A percentile compares a stretch with the other conserved stretches of the same genome.
Evolutionary conservation across 2,888 invertebrate species (phyloP).

Genomic region (Eristalinus sepulchralis): DNA sequence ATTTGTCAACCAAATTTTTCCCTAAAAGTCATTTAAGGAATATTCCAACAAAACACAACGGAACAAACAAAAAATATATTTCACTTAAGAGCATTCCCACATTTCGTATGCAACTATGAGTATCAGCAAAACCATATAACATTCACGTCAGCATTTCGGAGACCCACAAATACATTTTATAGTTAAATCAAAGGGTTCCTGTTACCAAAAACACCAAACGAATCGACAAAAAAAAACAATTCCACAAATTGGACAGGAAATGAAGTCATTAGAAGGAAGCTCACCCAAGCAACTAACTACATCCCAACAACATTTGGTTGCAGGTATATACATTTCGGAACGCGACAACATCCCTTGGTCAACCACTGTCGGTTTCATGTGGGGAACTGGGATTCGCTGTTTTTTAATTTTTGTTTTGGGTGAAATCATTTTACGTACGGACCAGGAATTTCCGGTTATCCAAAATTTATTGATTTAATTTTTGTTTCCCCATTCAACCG

Average conservation of each 20-base stretch:
- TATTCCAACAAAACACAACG: too few relatives aligned
- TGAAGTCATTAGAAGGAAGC: conserved; percentile 8
- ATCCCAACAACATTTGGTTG: not conserved
- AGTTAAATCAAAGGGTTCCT: not conserved
- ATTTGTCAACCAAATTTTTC: too few relatives aligned
- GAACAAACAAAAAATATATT: too few relatives aligned
- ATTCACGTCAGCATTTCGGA: too few relatives aligned
- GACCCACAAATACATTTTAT: not conserved
- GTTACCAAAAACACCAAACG: not conserved
- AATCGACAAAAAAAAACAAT: not conserved
- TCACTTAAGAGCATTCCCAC: too few relatives aligned
- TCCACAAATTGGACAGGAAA: conserved; percentile 19
- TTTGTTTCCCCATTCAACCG: conserved; percentile 18
- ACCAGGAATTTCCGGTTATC: conserved; percentile 32
- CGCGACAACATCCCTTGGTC: not conserved
- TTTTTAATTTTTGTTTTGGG: not conserved
- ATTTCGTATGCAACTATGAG: too few relatives aligned
- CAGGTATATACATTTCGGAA: not conserved
- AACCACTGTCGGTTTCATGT: not conserved
- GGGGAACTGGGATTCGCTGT: not conserved
- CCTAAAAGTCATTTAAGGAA: too few relatives aligned
- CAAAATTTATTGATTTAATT: conserved; percentile 41
- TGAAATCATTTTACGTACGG: not conserved
- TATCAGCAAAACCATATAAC: not conserved
- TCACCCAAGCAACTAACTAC: not conserved